phyloP scores from a whole-genome alignment of 2,113 vertebrate species.

The Oenanthe oenanthe region DNA sequence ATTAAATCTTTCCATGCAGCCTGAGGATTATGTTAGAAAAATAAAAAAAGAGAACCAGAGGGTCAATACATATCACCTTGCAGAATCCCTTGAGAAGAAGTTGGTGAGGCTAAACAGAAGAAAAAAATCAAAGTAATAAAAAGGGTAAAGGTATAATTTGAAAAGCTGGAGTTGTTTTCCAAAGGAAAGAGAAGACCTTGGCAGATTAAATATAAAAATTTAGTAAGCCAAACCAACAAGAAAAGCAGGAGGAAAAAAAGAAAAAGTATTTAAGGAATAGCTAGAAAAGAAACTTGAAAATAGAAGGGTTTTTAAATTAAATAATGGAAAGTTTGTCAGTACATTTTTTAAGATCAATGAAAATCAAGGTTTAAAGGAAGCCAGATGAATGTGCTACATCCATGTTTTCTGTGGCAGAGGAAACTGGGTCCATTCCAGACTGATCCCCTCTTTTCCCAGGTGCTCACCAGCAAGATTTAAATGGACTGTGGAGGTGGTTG shows the following conservation, averaged over 20 bases:
- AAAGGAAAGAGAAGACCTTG: not conserved
- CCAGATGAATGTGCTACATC: not conserved
- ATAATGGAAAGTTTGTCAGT: not conserved
- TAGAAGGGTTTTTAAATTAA: not conserved
- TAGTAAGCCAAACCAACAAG: not conserved
- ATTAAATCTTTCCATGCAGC: constrained; percentile 8
- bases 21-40: not conserved
- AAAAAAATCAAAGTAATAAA: not conserved
- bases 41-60: not conserved
- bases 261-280: not conserved
- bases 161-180: not conserved
- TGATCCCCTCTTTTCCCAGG: not conserved
- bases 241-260: fast-evolving
- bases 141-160: not conserved
- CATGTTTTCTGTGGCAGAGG: not conserved
- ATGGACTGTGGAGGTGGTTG: not conserved
- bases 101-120: not conserved
- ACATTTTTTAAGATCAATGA: not conserved
- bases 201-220: not conserved
- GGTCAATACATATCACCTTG: not conserved
- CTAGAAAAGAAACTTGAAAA: not conserved
- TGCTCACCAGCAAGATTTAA: not conserved
- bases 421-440: not conserved
- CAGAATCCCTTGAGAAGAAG: not conserved
- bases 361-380: not conserved